Evolutionary conservation across 1,140 invertebrate genomes (phyloP).

Genomic region (Aphidius ervi): DNA sequence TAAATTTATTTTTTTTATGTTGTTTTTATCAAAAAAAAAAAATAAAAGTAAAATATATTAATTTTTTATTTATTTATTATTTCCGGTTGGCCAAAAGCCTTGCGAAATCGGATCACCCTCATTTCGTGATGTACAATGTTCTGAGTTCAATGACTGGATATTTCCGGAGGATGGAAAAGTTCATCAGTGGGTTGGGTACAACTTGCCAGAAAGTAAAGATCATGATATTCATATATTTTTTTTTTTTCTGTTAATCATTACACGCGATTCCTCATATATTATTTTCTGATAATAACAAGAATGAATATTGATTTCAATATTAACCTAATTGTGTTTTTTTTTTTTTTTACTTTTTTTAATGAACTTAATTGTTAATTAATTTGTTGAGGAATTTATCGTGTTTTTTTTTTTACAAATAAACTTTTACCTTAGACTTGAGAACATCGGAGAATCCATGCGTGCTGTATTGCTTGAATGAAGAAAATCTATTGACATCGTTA

Average conservation of each 20-base stretch:
- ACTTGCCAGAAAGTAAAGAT: slow-evolving; percentile 38
- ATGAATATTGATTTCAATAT: no score
- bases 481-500: slow-evolving; percentile 42
- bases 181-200: slow-evolving; percentile 38
- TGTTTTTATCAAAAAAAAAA: neutral
- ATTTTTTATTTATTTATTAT: neutral
- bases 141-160: slow-evolving; percentile 41
- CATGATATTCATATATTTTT: neutral
- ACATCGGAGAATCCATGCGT: neutral
- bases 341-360: no score
- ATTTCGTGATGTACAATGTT: slow-evolving; percentile 42
- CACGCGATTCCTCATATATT: slow-evolving; percentile 1
- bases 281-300: slow-evolving; percentile 2
- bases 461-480: slow-evolving; percentile 52
- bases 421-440: no score
- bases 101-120: slow-evolving; percentile 34
- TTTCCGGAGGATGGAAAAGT: slow-evolving; percentile 43
- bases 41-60: neutral
- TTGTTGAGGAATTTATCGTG: no score
- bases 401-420: no score
- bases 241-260: neutral
- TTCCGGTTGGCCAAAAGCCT: slow-evolving; percentile 26
- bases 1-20: neutral
- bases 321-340: no score
- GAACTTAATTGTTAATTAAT: no score